Conservation (phyloP, 2,113 vertebrate genomes). For the Pteruthius melanotis region DNA sequence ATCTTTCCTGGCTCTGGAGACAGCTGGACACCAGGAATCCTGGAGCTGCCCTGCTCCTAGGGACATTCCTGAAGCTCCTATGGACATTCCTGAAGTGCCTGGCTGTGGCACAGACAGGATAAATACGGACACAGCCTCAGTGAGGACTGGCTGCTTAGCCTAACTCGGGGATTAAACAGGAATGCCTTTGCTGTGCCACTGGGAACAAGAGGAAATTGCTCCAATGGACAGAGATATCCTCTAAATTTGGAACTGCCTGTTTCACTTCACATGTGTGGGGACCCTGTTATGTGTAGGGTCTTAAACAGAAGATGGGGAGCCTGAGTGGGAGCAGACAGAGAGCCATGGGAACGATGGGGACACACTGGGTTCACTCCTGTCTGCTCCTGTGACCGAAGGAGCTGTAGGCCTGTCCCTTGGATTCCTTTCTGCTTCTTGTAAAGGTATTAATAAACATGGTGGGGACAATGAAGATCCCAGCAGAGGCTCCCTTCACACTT, state of each 20-base stretch:
- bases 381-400: rapidly evolving
- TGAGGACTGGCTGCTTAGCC: background rate
- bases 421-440: background rate
- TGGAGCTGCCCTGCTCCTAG: background rate
- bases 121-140: background rate
- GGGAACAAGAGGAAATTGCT: background rate
- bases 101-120: background rate
- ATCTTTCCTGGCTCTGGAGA: background rate
- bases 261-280: background rate
- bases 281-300: background rate
- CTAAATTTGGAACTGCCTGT: background rate
- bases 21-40: background rate
- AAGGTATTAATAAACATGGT: background rate
- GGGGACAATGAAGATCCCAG: background rate
- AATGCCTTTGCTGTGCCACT: background rate
- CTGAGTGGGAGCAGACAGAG: background rate
- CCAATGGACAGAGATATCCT: background rate
- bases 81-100: background rate
- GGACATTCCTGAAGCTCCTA: background rate
- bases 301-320: background rate
- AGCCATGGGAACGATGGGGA: background rate
- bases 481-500: background rate
- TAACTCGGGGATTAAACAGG: background rate
- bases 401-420: background rate
- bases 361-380: background rate